Evolutionary conservation across 2,113 vertebrate genomes (phyloP), one percentile per base, ranked within the genome.

Genomic region (Hyperopisus bebe): DNA sequence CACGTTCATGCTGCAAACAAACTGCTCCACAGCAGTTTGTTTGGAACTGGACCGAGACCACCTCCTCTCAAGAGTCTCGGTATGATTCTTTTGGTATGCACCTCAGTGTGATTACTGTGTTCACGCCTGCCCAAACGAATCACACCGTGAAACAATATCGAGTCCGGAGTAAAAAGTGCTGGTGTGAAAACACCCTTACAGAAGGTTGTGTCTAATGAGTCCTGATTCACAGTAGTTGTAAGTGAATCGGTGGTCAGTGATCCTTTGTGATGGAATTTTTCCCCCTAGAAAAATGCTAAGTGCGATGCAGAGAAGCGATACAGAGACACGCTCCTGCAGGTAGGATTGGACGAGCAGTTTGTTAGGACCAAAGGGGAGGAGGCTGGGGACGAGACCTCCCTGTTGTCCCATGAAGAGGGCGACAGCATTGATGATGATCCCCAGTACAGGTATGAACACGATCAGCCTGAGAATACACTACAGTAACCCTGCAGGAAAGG

Each of bases 271-370:
- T 24, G n/a, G 70, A 15, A 90, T 70, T 74, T 27, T n/a, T 86
- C 10, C n/a, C 90, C 90, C 35, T 88, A 98, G 97, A 94, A 89
- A 80, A 94, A 94, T 90, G 98, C 97, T 50, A 95, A 95, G 90
- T 96, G 93, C 88, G 95, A 90, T 51, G 98, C 96, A 74, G 97
- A 98, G 91, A 96, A 94, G 89, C 93, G 88, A 8, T 98, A 97
- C 92, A 97, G 94, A 90, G 92, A 92, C 39, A 95, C 95, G 19
- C 95, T 99, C 89, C 94, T 92, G 92, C 95, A 96, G 91, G 96
- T 92, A 0, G 97, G 98, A 1, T 90, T 98, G 85, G 95, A 96
- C 0, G 97, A 99, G 94, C 95, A 95, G 50, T 98, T 99, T 93
- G 95, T 99, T 89, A 95, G 90, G 90, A 94, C 93, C 91, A 97